phyloP scores from a whole-genome alignment of 2,797 vertebrate species.

The Pyrocephalus nanus region DNA sequence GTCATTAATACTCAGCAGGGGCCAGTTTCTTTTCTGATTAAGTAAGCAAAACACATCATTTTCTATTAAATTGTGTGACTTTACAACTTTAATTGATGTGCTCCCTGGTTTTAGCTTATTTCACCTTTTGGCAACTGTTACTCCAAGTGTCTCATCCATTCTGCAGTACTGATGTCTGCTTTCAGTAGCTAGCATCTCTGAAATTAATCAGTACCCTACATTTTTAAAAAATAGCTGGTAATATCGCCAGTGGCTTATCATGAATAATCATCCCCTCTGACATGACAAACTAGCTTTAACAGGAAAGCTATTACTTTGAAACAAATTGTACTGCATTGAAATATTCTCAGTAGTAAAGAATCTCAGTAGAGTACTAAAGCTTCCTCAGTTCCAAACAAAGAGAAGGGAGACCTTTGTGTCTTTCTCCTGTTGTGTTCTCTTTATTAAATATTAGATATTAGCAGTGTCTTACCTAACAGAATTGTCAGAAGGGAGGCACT shows the following conservation, averaged over 20 bases:
- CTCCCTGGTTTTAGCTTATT: background rate
- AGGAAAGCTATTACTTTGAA: constrained; percentile 30
- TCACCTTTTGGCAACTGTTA: constrained; percentile 7
- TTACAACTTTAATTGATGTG: background rate
- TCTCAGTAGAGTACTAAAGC: background rate
- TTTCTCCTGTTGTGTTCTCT: background rate
- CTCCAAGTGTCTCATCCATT: background rate
- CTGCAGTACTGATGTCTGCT: background rate
- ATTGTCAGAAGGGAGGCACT: background rate
- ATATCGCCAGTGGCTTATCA: background rate
- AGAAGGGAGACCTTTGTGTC: background rate
- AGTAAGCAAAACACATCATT: background rate
- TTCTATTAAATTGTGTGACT: background rate
- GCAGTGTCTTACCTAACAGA: background rate
- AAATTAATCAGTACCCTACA: constrained; percentile 4
- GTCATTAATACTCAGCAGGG: background rate
- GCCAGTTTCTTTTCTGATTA: background rate
- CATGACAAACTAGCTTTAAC: constrained; percentile 4
- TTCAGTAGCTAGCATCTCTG: constrained; percentile 19
- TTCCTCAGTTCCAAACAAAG: background rate
- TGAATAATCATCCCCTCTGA: constrained; percentile 12
- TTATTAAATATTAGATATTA: background rate
- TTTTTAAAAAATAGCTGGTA: background rate
- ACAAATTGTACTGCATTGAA: background rate
- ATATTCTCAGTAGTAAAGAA: background rate